These are phyloP conservation scores for Acanthococcus lagerstroemiae DNA, from an alignment of 2,888 invertebrate species.

Conservation along the genomic window DNA sequence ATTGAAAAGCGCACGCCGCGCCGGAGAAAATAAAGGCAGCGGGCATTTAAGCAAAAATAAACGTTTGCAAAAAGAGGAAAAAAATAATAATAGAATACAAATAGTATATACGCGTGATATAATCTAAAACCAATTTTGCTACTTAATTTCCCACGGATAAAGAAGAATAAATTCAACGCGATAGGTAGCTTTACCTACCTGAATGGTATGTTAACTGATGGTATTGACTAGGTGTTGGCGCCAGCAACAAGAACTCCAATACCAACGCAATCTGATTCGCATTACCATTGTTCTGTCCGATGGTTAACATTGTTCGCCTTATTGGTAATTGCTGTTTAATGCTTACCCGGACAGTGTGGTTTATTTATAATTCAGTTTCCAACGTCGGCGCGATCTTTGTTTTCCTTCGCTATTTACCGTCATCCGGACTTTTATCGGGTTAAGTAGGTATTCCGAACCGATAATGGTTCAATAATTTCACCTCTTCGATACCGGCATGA, in stretches of 20 bases:
- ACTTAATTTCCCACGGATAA: slow-evolving; percentile 23
- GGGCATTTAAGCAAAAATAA: too few species aligned
- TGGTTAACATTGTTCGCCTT: slow-evolving; percentile 26
- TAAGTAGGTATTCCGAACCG: slow-evolving; percentile 9
- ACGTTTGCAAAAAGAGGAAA: too few species aligned
- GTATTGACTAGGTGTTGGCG: slow-evolving; percentile 28
- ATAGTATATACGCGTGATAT: slow-evolving; percentile 17
- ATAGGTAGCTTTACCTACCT: slow-evolving; percentile 11
- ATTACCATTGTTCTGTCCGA: slow-evolving; percentile 28
- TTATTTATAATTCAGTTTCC: slow-evolving; percentile 24
- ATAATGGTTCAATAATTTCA: slow-evolving; percentile 29
- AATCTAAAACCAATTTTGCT: slow-evolving; percentile 20
- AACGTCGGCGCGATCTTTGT: slow-evolving; percentile 22
- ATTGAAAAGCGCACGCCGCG: too few species aligned
- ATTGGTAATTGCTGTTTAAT: slow-evolving; percentile 29
- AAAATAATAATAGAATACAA: too few species aligned
- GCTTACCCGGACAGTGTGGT: slow-evolving; percentile 11
- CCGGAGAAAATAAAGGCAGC: too few species aligned
- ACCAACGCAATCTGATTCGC: slow-evolving; percentile 25
- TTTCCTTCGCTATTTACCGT: slow-evolving; percentile 15
- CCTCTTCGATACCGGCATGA: not conserved
- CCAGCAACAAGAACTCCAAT: slow-evolving; percentile 22
- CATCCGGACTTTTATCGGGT: slow-evolving; percentile 7
- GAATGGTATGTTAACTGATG: slow-evolving; percentile 26
- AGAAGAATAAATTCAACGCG: slow-evolving; percentile 9